Conservation (phyloP, 2,797 vertebrate genomes). For the Lagodon rhomboides region DNA sequence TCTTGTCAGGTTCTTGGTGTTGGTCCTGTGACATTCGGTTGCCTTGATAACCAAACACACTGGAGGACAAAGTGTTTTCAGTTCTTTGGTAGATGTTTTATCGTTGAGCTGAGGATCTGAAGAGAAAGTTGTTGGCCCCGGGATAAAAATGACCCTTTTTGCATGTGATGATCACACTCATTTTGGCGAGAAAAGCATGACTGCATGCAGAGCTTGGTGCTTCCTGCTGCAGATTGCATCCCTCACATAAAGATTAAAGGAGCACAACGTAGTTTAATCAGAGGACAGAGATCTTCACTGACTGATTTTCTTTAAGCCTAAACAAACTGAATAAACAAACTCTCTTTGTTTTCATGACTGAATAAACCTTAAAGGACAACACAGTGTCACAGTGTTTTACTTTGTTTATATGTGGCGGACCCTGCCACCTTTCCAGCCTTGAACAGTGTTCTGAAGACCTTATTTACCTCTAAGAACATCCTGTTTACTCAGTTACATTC, state of each 20-base stretch:
- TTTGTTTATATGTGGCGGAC: too few relatives aligned
- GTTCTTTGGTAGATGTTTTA: not conserved
- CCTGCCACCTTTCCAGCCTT: too few relatives aligned
- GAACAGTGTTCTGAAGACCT: too few relatives aligned
- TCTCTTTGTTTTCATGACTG: too few relatives aligned
- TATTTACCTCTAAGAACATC: too few relatives aligned
- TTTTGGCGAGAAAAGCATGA: conserved; percentile 34
- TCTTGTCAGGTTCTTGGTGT: conserved; percentile 39
- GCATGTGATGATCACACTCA: conserved; percentile 36
- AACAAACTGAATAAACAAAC: too few relatives aligned
- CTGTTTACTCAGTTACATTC: too few relatives aligned
- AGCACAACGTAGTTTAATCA: too few relatives aligned
- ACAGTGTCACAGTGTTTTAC: too few relatives aligned
- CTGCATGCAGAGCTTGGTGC: not conserved
- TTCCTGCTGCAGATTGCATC: conserved; percentile 9
- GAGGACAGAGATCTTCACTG: too few relatives aligned
- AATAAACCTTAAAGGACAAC: too few relatives aligned
- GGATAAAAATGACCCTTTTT: conserved; percentile 16
- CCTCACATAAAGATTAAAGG: not conserved
- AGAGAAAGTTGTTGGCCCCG: conserved; percentile 14
- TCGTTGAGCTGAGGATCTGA: conserved; percentile 14
- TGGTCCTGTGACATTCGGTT: conserved; percentile 44
- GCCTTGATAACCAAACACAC: conserved; percentile 20
- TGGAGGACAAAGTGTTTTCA: conserved; percentile 12
- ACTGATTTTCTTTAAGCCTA: too few relatives aligned